These are phyloP conservation scores for Falco novaeseelandiae DNA, from an alignment of 2,797 vertebrate species.

Conservation along the genomic window DNA sequence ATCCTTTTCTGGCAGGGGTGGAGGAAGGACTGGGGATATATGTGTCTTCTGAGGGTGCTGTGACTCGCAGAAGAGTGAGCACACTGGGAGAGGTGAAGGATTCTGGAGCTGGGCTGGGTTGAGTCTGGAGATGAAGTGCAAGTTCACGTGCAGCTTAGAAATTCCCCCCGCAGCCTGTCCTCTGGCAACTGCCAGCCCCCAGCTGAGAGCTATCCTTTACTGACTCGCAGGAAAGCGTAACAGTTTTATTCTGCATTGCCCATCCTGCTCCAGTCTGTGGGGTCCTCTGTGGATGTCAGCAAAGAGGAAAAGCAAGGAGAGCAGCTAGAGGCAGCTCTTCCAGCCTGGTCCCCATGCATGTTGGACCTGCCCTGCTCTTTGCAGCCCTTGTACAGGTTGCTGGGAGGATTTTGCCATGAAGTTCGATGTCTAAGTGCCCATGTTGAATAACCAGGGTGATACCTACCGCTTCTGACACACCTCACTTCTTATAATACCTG, in stretches of 20 bases:
- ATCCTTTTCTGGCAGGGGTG: background rate
- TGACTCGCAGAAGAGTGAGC: background rate
- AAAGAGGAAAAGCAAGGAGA: background rate
- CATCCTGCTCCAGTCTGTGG: background rate
- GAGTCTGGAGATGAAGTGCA: too few relatives aligned
- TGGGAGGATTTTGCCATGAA: fast-evolving
- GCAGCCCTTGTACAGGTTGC: background rate
- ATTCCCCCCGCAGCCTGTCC: too few relatives aligned
- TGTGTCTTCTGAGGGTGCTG: background rate
- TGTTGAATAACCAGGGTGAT: background rate
- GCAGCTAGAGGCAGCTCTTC: background rate
- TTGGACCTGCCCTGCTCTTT: background rate
- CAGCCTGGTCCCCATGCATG: background rate
- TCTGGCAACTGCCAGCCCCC: too few relatives aligned
- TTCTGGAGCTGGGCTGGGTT: too few relatives aligned
- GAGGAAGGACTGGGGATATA: background rate
- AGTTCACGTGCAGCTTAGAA: too few relatives aligned
- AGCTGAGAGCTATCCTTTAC: background rate
- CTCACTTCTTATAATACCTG: background rate
- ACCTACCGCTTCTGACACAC: background rate
- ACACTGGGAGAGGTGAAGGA: too few relatives aligned
- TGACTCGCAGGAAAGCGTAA: background rate
- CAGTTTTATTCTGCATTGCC: background rate
- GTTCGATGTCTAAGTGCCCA: background rate
- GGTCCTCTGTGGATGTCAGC: background rate